Base-by-base conservation (phyloP, 2,797 vertebrate genomes). In the Arrhamphus sclerolepis region DNA sequence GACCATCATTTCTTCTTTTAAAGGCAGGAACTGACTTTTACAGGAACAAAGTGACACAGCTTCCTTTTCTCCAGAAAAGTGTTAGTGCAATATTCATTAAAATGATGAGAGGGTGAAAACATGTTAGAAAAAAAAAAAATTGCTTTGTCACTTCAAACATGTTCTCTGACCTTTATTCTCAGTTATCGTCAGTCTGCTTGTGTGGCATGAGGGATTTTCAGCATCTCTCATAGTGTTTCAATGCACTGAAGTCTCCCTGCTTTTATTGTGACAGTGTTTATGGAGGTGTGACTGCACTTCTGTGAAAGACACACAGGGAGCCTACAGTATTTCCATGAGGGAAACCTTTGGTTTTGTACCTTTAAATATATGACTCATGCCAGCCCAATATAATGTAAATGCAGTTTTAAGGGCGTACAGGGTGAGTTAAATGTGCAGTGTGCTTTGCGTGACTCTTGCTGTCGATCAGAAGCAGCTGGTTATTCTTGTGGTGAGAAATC, bases 391-490 rank as follows among this genome's bases (percentile, higher is more conserved):
- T 26, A 17, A 38, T 21, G 26, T 40, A 24, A 22, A 17, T 54
- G 29, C 40, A 6, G 62, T 31, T 29, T 78, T 74, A 93, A 42
- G 75, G 86, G 31, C 70, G 80, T 20, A 77, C 76, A 26, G 91
- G 71, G 31, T 90, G 76, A 26, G 85, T 90, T 80, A 94, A 84
- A 82, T 85, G 89, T 0, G 89, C 77, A 0, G 81, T 87, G 71
- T 93, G 87, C 77, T 91, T 93, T 76, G 91, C 89, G 29, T 92
- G 90, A 70, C 89, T 93, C 78, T 84, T 91, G 86, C 92, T 93
- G 88, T 93, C 92, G 44, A 94, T 92, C 72, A 94, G 81, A 20
- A 91, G 75, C 67, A 94, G 69, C 47, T 92, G 88, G 83, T 92
- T 92, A 47, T 84, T 82, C 66, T 75, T 89, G 82, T 93, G 90